Evolutionary conservation across 2,888 invertebrate species (phyloP).

Genomic region (Xanthostigma xanthostigma): DNA sequence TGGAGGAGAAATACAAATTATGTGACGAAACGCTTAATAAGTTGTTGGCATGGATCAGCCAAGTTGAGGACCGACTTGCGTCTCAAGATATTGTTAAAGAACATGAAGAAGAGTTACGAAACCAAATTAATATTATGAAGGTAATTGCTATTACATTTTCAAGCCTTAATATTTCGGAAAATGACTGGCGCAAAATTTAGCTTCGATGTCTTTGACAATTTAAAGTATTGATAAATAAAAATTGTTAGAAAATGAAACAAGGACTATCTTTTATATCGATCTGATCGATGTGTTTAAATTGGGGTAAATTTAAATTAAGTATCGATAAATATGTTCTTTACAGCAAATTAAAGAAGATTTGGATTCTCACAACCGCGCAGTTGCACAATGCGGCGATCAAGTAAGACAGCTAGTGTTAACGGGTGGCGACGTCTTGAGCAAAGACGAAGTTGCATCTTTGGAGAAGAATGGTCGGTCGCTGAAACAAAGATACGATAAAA

Average conservation of each 20-base stretch:
- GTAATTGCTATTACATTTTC: slow-evolving; percentile 27
- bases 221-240: no score
- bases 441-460: slow-evolving; percentile 75
- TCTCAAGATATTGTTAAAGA: slow-evolving; percentile 77
- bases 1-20: slow-evolving; percentile 84
- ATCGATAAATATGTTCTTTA: slow-evolving; percentile 11
- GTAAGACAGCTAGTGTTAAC: slow-evolving; percentile 79
- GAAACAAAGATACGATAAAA: slow-evolving; percentile 68
- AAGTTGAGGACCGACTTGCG: slow-evolving; percentile 70
- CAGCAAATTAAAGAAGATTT: slow-evolving; percentile 82
- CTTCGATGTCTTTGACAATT: no score
- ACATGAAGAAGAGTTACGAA: slow-evolving; percentile 69
- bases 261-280: no score
- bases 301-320: background rate
- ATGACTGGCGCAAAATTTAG: no score
- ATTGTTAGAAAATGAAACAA: no score
- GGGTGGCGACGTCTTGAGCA: slow-evolving; percentile 81
- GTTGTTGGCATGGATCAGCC: slow-evolving; percentile 74
- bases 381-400: slow-evolving; percentile 64
- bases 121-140: slow-evolving; percentile 80
- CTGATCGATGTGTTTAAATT: background rate
- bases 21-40: slow-evolving; percentile 78
- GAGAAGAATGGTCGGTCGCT: slow-evolving; percentile 77
- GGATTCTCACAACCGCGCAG: slow-evolving; percentile 70
- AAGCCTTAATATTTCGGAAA: background rate